phyloP scores from a whole-genome alignment of 2,888 invertebrate species.

The Tenthredo scrophulariae region DNA sequence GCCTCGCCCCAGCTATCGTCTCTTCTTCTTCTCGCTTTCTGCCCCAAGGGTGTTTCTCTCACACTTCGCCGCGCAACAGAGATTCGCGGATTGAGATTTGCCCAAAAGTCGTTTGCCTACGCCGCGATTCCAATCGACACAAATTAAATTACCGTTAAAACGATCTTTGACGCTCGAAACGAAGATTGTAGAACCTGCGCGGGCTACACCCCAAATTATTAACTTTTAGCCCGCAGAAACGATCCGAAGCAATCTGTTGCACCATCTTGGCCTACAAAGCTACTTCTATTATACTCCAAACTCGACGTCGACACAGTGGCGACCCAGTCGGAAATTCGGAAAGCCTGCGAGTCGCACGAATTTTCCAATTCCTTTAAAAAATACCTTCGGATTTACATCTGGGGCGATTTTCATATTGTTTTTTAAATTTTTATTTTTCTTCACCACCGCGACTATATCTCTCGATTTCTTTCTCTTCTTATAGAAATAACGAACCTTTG shows the following conservation, averaged over 20 bases:
- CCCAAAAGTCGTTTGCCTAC: constrained; percentile 39
- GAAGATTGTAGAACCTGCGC: background rate
- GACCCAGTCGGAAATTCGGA: background rate
- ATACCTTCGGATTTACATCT: background rate
- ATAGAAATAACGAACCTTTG: background rate
- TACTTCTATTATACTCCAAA: background rate
- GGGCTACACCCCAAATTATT: background rate
- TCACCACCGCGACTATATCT: background rate
- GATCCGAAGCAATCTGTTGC: constrained; percentile 29
- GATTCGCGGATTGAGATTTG: constrained; percentile 45
- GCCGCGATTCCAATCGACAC: constrained; percentile 22
- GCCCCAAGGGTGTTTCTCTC: constrained; percentile 49
- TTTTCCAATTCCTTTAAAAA: background rate
- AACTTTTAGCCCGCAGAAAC: too few relatives aligned
- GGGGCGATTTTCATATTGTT: background rate
- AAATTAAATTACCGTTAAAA: constrained; percentile 32
- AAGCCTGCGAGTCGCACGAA: background rate
- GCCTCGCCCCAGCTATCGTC: constrained; percentile 53
- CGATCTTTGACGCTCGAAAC: constrained; percentile 4
- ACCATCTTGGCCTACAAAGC: background rate
- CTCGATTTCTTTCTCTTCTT: background rate
- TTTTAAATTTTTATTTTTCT: background rate
- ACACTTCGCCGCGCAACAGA: constrained; percentile 27
- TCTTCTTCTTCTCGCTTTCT: constrained; percentile 54
- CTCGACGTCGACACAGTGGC: background rate